phyloP scores from a whole-genome alignment of 2,888 invertebrate genomes.

The Tubulanus polymorphus region DNA sequence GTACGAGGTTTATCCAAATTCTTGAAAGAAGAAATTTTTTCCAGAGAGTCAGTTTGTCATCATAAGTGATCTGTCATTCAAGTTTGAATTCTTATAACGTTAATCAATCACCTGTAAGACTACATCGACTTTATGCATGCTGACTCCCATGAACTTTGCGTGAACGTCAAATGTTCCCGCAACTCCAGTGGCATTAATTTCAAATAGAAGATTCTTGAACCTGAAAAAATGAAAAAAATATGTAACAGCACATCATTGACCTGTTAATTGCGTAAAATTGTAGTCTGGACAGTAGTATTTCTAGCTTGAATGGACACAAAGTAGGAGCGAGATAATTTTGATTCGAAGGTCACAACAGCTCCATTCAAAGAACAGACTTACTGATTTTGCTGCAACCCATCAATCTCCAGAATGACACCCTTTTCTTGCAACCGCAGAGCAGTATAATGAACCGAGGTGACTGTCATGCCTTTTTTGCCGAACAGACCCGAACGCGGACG shows the following conservation, averaged over 20 bases:
- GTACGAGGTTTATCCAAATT: too few relatives aligned
- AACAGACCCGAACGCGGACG: too few relatives aligned
- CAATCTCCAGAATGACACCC: conserved; percentile 68
- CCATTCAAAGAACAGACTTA: conserved; percentile 39
- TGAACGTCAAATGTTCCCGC: conserved; percentile 68
- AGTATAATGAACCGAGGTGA: conserved; percentile 60
- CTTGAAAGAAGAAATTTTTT: too few relatives aligned
- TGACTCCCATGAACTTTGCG: conserved; percentile 73
- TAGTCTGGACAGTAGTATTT: too few relatives aligned
- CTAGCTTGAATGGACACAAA: too few relatives aligned
- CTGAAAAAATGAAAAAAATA: conserved; percentile 34
- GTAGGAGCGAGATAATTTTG: too few relatives aligned
- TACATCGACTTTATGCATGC: conserved; percentile 69
- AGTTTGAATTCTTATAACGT: too few relatives aligned
- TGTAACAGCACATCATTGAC: too few relatives aligned
- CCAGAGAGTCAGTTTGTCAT: too few relatives aligned
- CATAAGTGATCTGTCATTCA: too few relatives aligned
- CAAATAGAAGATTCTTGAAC: conserved; percentile 72
- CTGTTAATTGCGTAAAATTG: too few relatives aligned
- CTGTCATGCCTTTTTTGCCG: conserved; percentile 5
- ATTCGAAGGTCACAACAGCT: too few relatives aligned
- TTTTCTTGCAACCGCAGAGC: conserved; percentile 68
- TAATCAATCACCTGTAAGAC: conserved; percentile 65
- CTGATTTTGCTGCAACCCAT: conserved; percentile 65
- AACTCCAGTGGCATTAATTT: conserved; percentile 63